These are phyloP conservation scores for Chlamydotis undulata DNA, from an alignment of 2,113 vertebrate genomes.

Conservation along the genomic window DNA sequence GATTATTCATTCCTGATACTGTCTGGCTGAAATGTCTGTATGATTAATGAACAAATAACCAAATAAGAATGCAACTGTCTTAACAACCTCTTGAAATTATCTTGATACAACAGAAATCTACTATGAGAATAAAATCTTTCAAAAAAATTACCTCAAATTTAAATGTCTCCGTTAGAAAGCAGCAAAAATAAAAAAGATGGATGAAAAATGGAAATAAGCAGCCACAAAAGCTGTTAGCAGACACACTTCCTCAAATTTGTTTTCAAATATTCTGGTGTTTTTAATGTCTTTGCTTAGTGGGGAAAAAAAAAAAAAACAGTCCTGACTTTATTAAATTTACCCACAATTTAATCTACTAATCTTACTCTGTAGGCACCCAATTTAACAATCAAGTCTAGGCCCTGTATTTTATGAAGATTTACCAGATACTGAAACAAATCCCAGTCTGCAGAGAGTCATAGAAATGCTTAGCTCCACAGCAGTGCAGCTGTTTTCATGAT, in stretches of 20 bases:
- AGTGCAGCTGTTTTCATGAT: neutral
- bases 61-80: neutral
- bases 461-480: neutral
- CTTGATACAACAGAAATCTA: conserved; percentile 4
- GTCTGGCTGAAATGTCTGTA: neutral
- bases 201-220: conserved; percentile 74
- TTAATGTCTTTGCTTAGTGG: neutral
- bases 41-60: neutral
- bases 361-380: neutral
- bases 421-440: neutral
- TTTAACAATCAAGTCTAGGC: neutral
- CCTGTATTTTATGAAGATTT: neutral
- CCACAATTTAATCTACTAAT: neutral
- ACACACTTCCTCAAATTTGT: conserved; percentile 1
- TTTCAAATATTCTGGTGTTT: neutral
- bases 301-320: neutral
- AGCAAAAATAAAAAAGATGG: conserved; percentile 72
- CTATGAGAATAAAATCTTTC: conserved; percentile 15
- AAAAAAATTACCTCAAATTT: conserved; percentile 83
- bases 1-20: conserved; percentile 4
- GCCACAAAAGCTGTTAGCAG: conserved; percentile 32
- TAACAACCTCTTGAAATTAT: conserved; percentile 16
- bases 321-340: neutral
- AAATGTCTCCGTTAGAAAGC: conserved; percentile 81
- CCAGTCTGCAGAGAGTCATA: neutral